phyloP scores from a whole-genome alignment of 2,888 invertebrate species.

The Melinopterus prodromus region DNA sequence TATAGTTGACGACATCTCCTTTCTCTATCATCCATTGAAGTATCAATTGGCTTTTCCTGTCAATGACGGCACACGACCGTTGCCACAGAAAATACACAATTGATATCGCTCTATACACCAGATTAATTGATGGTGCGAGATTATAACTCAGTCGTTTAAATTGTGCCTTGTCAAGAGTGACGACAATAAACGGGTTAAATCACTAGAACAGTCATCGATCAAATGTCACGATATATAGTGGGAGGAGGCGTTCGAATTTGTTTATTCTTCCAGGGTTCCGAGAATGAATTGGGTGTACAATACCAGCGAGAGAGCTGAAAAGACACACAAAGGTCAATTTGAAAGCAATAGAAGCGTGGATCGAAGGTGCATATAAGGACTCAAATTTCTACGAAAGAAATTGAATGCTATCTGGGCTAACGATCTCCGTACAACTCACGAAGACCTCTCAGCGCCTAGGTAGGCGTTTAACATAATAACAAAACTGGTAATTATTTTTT shows the following conservation, averaged over 20 bases:
- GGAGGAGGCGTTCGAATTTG: slow-evolving; percentile 4
- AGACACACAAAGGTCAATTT: slow-evolving; percentile 4
- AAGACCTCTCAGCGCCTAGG: neutral
- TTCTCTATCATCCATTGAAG: neutral
- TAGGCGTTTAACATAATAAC: slow-evolving; percentile 4
- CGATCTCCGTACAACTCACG: neutral
- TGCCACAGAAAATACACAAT: neutral
- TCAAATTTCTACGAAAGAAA: neutral
- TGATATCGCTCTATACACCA: neutral
- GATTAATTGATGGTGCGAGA: neutral
- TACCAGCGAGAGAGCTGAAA: neutral
- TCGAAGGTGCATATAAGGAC: neutral
- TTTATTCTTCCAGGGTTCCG: neutral
- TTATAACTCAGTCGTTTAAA: slow-evolving; percentile 4
- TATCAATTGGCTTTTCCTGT: neutral
- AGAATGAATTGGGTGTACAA: neutral
- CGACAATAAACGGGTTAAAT: neutral
- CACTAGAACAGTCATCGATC: neutral
- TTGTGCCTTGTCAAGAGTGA: slow-evolving; percentile 4
- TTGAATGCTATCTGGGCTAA: slow-evolving; percentile 4
- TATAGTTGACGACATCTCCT: neutral
- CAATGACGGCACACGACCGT: neutral
- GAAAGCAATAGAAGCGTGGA: slow-evolving; percentile 4
- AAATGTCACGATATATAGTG: neutral
- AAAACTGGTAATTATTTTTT: neutral